Base-by-base conservation (phyloP, 1,140 invertebrate species). In the Eumeta japonica region DNA sequence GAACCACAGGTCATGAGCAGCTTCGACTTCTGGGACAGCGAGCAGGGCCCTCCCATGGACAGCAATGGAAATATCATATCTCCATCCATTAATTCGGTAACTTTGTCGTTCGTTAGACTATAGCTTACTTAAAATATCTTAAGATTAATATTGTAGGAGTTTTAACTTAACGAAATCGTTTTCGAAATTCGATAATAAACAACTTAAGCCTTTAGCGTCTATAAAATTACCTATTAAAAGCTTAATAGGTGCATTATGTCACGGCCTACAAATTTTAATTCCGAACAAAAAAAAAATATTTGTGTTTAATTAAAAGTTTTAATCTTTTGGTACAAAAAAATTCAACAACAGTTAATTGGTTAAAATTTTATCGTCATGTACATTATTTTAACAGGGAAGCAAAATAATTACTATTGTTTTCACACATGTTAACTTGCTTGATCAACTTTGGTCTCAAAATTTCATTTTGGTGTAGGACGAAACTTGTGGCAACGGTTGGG, bases 1-100 rank as follows among this genome's bases (percentile, higher is more conserved):
- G 65, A 78, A 20, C 76, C 85, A 0, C 61, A 70, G 36, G 41
- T 91, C 1, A 90, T 91, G 85, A 89, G 87, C 38, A 89, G 86
- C 35, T 84, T 72, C 45, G 38, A 46, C 11, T 83, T 83, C 46
- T 43, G 53, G 10, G 32, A 65, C 35, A 53, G 49, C 1, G 67
- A 78, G 38, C 55, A 70, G 39, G 83, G 61, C 39, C 85, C 85
- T 7, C 84, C 85, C 2, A 43, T 62, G 10, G 76, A 83, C 50
- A 33, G 34, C 0, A 46, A 80, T 30, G 78, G 71, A 12, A 82
- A 85, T 45, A 81, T 78, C 3, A 53, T 81, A 18, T 39, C 40
- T 15, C 40, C 84, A 0, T 62, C 48, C 7, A 78, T 86, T 24
- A 77, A 81, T 14, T 5, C 57, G 1, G 41, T 50, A 41, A 43